A percentile compares a stretch with the other conserved stretches of the same genome.
Evolutionary conservation across 1,140 invertebrate genomes (phyloP).

Genomic region (Bombus pyrosoma): DNA sequence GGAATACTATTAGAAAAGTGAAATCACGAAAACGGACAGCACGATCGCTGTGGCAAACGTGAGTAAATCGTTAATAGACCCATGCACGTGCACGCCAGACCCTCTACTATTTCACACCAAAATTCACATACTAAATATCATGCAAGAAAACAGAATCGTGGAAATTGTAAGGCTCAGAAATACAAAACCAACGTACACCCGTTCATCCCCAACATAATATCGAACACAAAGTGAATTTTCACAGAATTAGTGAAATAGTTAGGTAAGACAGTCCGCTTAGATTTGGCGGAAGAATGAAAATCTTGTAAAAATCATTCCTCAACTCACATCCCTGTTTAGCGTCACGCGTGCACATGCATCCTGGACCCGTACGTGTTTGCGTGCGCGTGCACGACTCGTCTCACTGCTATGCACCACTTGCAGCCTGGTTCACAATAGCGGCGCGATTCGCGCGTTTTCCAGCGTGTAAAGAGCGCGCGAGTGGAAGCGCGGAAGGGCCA

Average conservation of each 20-base stretch:
- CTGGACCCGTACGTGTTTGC: neutral
- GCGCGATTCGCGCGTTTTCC: slow-evolving; percentile 6
- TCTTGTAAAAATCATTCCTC: neutral
- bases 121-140: neutral
- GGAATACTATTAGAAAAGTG: slow-evolving; percentile 35
- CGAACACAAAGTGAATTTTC: neutral
- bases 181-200: neutral
- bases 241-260: neutral
- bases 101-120: too few relatives aligned
- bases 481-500: slow-evolving; percentile 60
- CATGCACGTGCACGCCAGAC: neutral
- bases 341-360: slow-evolving; percentile 16
- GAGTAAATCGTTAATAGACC: neutral
- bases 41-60: too few relatives aligned
- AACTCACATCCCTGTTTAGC: slow-evolving; percentile 17
- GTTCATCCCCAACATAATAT: neutral
- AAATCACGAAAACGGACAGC: neutral
- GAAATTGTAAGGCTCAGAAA: neutral
- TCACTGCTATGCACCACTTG: slow-evolving; percentile 23
- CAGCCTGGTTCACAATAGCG: neutral
- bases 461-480: neutral
- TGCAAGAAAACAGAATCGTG: neutral
- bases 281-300: neutral
- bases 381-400: neutral
- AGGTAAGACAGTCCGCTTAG: too few relatives aligned